Evolutionary conservation across 2,797 vertebrate species (phyloP).

Genomic region (Vireo griseus): DNA sequence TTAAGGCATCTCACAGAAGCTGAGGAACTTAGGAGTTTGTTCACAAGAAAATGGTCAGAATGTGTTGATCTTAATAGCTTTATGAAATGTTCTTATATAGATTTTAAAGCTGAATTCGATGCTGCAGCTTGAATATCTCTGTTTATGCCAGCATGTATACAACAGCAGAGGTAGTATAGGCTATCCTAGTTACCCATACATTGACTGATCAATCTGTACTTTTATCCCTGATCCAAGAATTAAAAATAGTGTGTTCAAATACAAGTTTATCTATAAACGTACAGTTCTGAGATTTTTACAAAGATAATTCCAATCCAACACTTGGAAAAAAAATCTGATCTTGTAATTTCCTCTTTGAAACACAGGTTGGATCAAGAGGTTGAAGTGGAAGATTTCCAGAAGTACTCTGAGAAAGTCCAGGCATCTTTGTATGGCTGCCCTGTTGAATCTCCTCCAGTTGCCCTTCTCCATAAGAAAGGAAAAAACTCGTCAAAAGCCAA

Average conservation of each 20-base stretch:
- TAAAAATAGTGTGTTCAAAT: neutral
- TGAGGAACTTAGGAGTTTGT: neutral
- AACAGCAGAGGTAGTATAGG: neutral
- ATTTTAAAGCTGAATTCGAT: neutral
- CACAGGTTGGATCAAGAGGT: conserved; percentile 88
- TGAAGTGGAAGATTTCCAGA: conserved; percentile 95
- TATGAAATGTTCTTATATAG: neutral
- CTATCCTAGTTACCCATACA: neutral
- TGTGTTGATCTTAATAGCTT: neutral
- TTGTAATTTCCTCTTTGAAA: neutral
- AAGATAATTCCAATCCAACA: neutral
- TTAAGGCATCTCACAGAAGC: neutral
- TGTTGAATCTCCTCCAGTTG: conserved; percentile 80
- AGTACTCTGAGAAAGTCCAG: conserved; percentile 87
- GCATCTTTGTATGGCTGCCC: conserved; percentile 90
- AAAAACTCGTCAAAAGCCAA: conserved; percentile 78
- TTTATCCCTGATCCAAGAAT: neutral
- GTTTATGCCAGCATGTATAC: neutral
- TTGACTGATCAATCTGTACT: neutral
- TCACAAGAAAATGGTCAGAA: neutral
- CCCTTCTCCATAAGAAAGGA: conserved; percentile 78
- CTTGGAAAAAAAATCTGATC: neutral
- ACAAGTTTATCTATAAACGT: neutral
- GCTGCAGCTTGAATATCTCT: neutral
- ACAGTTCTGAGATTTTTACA: neutral